A percentile compares a stretch with the other conserved stretches of the same genome.
Evolutionary conservation across 1,140 invertebrate genomes (phyloP).

Genomic region (Eufriesea mexicana): DNA sequence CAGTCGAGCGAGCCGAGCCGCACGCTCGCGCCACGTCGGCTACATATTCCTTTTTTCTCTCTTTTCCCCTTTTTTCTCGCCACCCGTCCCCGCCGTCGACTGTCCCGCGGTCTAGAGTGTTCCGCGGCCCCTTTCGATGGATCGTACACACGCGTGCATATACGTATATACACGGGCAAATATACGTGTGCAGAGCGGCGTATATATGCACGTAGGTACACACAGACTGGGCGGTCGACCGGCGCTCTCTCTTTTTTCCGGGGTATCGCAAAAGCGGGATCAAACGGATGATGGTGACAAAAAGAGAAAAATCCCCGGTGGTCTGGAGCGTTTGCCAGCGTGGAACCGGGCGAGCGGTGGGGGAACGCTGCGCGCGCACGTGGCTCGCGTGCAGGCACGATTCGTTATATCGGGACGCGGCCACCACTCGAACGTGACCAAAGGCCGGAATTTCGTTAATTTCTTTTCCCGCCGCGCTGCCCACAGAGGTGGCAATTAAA

Average conservation of each 20-base stretch:
- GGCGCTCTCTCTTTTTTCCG: conserved; percentile 35
- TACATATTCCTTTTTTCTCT: conserved; percentile 32
- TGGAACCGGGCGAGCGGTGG: background rate
- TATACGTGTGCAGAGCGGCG: background rate
- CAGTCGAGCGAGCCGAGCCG: conserved; percentile 68
- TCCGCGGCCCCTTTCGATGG: background rate
- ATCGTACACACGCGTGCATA: too few relatives aligned
- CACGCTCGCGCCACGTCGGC: conserved; percentile 51
- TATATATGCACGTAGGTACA: background rate
- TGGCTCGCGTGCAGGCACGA: conserved; percentile 17
- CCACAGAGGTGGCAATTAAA: conserved; percentile 52
- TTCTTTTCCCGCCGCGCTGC: conserved; percentile 41
- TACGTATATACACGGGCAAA: background rate
- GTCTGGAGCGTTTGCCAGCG: conserved; percentile 16
- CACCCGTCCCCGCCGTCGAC: background rate
- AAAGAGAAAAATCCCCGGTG: conserved; percentile 50
- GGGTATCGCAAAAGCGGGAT: conserved; percentile 61
- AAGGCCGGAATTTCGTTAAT: conserved; percentile 53
- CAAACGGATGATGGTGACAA: conserved; percentile 69
- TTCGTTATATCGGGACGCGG: conserved; percentile 24
- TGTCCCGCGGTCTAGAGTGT: background rate
- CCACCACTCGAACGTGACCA: conserved; percentile 42
- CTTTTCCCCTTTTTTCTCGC: background rate
- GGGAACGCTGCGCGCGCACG: background rate
- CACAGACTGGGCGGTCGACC: background rate